phyloP scores from a whole-genome alignment of 2,113 vertebrate genomes.

The Rhinolophus ferrumequinum region DNA sequence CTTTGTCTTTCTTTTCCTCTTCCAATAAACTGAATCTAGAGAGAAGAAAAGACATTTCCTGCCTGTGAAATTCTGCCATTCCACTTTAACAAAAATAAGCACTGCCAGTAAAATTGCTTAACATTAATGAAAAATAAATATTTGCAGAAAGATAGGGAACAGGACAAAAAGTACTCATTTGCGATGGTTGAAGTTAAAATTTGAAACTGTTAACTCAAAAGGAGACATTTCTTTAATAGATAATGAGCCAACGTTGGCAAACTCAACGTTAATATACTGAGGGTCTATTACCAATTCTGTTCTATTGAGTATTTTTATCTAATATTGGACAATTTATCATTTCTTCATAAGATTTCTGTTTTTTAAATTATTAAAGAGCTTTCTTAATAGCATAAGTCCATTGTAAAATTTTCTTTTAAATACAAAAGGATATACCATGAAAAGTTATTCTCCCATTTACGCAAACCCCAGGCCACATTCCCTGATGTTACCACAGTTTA shows the following conservation, averaged over 20 bases:
- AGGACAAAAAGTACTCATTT: conserved; percentile 59
- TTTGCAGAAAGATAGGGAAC: conserved; percentile 62
- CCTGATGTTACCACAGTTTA: background rate
- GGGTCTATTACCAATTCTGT: background rate
- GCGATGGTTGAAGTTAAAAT: conserved; percentile 34
- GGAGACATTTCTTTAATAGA: background rate
- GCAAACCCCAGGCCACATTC: background rate
- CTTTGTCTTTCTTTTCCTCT: conserved; percentile 51
- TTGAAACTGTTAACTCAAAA: conserved; percentile 6
- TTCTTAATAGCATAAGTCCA: background rate
- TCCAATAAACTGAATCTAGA: background rate
- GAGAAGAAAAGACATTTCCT: conserved; percentile 36
- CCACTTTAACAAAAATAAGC: conserved; percentile 62
- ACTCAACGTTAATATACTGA: background rate
- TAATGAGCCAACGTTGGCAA: background rate
- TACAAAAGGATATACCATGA: background rate
- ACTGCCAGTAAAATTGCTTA: conserved; percentile 52
- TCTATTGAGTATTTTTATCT: background rate
- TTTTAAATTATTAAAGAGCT: background rate
- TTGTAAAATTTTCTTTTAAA: background rate
- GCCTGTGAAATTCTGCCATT: conserved; percentile 41
- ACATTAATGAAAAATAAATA: conserved; percentile 62
- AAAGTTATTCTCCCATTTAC: conserved; percentile 9
- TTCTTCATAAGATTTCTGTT: background rate
- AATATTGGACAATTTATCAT: background rate